Conservation (phyloP, 2,888 invertebrate species). For the Steinernema hermaphroditum region DNA sequence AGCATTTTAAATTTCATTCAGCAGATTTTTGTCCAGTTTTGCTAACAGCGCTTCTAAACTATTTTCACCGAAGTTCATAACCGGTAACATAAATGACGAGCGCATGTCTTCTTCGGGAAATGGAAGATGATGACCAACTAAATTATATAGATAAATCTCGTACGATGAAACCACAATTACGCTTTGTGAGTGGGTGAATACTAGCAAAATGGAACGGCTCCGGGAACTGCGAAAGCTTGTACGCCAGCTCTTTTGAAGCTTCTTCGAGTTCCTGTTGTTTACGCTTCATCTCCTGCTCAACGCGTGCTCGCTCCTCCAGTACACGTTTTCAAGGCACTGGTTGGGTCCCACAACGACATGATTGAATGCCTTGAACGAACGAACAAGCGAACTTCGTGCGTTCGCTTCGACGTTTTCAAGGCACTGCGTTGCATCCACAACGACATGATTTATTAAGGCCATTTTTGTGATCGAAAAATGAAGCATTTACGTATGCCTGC, state of each 20-base stretch:
- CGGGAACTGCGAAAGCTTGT: constrained; percentile 34
- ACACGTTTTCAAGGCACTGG: too few relatives aligned
- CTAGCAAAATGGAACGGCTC: constrained; percentile 54
- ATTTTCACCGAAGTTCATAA: constrained; percentile 39
- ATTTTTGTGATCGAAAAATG: too few relatives aligned
- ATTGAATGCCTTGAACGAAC: too few relatives aligned
- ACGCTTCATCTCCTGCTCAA: neutral
- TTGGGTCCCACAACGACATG: too few relatives aligned
- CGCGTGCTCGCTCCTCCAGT: neutral
- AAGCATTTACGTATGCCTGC: too few relatives aligned
- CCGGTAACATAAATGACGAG: constrained; percentile 39
- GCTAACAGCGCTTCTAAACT: constrained; percentile 37
- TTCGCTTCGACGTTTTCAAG: too few relatives aligned
- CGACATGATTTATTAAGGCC: too few relatives aligned
- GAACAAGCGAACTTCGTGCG: too few relatives aligned
- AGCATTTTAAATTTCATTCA: constrained; percentile 41
- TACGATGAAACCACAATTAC: too few relatives aligned
- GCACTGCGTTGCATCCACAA: too few relatives aligned
- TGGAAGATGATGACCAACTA: constrained; percentile 53
- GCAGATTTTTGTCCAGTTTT: constrained; percentile 36
- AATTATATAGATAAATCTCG: constrained; percentile 26
- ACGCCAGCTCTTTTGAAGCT: neutral
- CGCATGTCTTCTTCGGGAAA: constrained; percentile 50
- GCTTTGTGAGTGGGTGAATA: constrained; percentile 56
- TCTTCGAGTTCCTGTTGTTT: neutral